Conservation (phyloP, 2,888 invertebrate genomes). For the Polietes domitor region DNA sequence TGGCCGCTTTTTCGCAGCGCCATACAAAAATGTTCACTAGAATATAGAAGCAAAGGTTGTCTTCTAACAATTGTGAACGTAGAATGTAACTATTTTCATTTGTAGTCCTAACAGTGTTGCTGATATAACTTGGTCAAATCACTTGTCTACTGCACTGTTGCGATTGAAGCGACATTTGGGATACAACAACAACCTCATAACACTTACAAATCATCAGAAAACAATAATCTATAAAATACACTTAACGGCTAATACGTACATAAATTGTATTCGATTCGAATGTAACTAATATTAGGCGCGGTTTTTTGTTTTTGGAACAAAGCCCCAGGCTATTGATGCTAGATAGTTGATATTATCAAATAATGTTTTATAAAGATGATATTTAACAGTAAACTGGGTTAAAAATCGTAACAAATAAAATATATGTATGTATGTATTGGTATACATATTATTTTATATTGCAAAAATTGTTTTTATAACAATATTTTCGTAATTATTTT, state of each 20-base stretch:
- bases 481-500: slow-evolving; percentile 50
- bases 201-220: not conserved
- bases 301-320: slow-evolving; percentile 9
- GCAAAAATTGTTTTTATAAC: slow-evolving; percentile 11
- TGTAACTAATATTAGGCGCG: slow-evolving; percentile 49
- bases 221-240: not conserved
- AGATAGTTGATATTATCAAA: slow-evolving; percentile 29
- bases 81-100: too few relatives aligned
- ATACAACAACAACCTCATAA: not conserved
- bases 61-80: too few relatives aligned
- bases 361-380: slow-evolving; percentile 43
- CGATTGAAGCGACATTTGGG: not conserved
- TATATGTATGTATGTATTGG: too few relatives aligned
- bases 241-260: not conserved
- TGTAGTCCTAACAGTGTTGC: too few relatives aligned
- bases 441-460: slow-evolving; percentile 22
- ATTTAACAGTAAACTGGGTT: slow-evolving; percentile 49
- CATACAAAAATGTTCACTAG: too few relatives aligned
- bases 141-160: too few relatives aligned
- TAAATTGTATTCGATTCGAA: slow-evolving; percentile 16
- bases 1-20: too few relatives aligned
- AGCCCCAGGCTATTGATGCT: slow-evolving; percentile 31
- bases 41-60: too few relatives aligned
- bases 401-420: slow-evolving; percentile 53
- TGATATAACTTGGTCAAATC: too few relatives aligned